Conservation (phyloP, 2,113 vertebrate genomes). For the Benitochromis conjunctus region DNA sequence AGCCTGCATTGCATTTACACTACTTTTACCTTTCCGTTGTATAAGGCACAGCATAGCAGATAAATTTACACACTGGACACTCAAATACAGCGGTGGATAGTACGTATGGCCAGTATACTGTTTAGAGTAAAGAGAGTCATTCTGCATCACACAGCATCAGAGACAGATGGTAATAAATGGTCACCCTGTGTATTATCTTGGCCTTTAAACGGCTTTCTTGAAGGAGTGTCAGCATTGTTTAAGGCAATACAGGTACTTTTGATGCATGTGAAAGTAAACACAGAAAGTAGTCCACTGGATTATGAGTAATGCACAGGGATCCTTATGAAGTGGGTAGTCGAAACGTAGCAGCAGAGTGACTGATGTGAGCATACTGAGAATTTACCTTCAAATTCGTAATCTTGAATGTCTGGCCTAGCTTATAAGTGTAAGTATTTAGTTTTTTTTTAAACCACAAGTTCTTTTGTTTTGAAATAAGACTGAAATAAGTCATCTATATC, state of each 20-base stretch:
- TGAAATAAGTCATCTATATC: not conserved
- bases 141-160: not conserved
- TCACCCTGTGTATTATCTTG: not conserved
- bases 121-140: not conserved
- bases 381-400: not conserved
- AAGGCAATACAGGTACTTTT: not conserved
- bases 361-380: not conserved
- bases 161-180: not conserved
- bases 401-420: not conserved
- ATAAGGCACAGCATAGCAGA: not conserved
- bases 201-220: not conserved
- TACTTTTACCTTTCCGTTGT: not conserved
- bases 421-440: not conserved
- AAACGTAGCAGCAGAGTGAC: not conserved
- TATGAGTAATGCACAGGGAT: not conserved
- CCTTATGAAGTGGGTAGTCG: not conserved
- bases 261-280: not conserved
- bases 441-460: not conserved
- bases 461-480: not conserved
- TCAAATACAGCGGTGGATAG: not conserved
- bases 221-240: not conserved
- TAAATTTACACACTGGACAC: not conserved
- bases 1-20: not conserved
- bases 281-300: not conserved
- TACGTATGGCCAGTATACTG: not conserved